Evolutionary conservation across 2,797 vertebrate species (phyloP).

Genomic region (Argya squamiceps): DNA sequence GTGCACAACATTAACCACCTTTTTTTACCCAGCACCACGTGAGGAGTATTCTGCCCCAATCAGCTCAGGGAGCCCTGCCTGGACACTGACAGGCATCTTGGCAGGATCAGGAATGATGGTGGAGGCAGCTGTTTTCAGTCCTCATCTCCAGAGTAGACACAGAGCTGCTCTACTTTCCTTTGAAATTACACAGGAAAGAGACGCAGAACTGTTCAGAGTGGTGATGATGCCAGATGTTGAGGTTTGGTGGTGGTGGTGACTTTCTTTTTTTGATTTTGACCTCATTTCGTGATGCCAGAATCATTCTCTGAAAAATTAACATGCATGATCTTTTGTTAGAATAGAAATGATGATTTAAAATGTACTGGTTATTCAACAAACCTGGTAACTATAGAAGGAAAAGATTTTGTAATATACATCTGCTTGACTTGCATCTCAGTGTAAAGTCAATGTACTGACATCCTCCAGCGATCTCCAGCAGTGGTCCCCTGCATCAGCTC

Average conservation of each 20-base stretch:
- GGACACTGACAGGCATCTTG: fast-evolving
- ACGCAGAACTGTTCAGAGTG: not conserved
- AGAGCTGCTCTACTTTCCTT: not conserved
- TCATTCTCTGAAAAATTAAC: not conserved
- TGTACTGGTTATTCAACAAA: not conserved
- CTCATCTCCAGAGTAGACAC: not conserved
- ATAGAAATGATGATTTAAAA: not conserved
- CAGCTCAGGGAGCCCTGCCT: not conserved
- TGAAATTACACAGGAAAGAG: not conserved
- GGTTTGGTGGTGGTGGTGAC: not conserved
- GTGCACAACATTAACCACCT: not conserved
- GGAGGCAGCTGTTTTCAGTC: not conserved
- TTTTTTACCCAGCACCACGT: not conserved
- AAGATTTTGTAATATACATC: not conserved
- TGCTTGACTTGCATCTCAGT: not conserved
- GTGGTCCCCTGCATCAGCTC: fast-evolving
- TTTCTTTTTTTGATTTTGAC: not conserved
- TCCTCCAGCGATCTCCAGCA: fast-evolving
- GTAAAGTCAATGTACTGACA: not conserved
- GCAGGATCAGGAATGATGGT: not conserved
- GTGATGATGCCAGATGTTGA: not conserved
- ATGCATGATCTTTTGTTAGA: not conserved
- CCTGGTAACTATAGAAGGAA: not conserved
- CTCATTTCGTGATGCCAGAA: not conserved
- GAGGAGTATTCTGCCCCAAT: not conserved